Evolutionary conservation across 2,888 invertebrate genomes (phyloP).

Genomic region (Drosophila antonietae): DNA sequence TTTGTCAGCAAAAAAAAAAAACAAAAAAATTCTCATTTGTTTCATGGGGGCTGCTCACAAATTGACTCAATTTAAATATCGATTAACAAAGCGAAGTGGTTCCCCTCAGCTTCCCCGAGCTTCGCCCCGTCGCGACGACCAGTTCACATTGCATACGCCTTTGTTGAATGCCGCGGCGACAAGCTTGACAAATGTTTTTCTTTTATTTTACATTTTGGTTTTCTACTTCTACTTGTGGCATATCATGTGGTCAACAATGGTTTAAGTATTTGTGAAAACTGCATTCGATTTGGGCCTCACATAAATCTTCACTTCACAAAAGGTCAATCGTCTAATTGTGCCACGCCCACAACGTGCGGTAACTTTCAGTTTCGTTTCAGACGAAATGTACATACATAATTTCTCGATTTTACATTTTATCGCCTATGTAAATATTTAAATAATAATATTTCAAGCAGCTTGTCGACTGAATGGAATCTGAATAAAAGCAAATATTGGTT

Average conservation of each 20-base stretch:
- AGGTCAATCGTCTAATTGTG: constrained; percentile 62
- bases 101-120: background rate
- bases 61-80: constrained; percentile 67
- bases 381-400: constrained; percentile 10
- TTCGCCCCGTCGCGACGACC: background rate
- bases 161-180: constrained; percentile 37
- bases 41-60: constrained; percentile 50
- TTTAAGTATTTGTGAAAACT: constrained; percentile 35
- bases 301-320: constrained; percentile 58
- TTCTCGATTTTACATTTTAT: constrained; percentile 42
- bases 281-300: constrained; percentile 33
- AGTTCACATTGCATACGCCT: constrained; percentile 15
- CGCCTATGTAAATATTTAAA: constrained; percentile 58
- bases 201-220: constrained; percentile 15
- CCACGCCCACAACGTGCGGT: constrained; percentile 50
- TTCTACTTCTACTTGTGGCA: background rate
- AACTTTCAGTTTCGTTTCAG: constrained; percentile 50
- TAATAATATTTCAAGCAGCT: constrained; percentile 38
- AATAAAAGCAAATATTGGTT: constrained; percentile 46
- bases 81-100: constrained; percentile 50
- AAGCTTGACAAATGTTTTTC: constrained; percentile 44
- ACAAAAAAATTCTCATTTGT: constrained; percentile 12
- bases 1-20: constrained; percentile 5
- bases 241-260: constrained; percentile 21
- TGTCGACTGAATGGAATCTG: constrained; percentile 12